phyloP scores from a whole-genome alignment of 2,113 vertebrate species.

The Dipodomys merriami region DNA sequence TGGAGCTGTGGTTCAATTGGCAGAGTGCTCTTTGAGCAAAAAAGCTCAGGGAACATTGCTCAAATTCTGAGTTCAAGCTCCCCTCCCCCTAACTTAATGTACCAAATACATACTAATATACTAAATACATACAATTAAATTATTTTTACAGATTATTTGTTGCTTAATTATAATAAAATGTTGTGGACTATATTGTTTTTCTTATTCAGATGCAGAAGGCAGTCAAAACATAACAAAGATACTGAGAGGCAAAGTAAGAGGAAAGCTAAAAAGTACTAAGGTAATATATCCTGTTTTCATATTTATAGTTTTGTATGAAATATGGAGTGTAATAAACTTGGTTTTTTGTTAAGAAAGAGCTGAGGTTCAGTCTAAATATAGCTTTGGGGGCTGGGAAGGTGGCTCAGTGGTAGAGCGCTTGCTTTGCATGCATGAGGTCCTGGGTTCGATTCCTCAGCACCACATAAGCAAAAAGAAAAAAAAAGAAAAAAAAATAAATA shows the following conservation, averaged over 20 bases:
- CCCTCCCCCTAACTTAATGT: too few relatives aligned
- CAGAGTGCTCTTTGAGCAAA: too few relatives aligned
- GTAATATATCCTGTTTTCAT: slow-evolving; percentile 68
- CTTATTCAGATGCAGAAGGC: slow-evolving; percentile 65
- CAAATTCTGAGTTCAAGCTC: too few relatives aligned
- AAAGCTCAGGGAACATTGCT: too few relatives aligned
- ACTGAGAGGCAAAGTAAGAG: slow-evolving; percentile 79
- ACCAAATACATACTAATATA: neutral
- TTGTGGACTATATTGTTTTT: slow-evolving; percentile 34
- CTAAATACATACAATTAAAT: neutral
- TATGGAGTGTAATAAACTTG: neutral
- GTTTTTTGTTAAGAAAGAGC: slow-evolving; percentile 48
- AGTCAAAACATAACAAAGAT: slow-evolving; percentile 67
- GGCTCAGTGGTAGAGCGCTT: too few relatives aligned
- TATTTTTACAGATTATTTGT: neutral
- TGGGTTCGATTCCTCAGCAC: too few relatives aligned
- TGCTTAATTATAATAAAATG: too few relatives aligned
- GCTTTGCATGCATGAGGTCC: too few relatives aligned
- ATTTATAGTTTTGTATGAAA: slow-evolving; percentile 51
- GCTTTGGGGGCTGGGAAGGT: neutral
- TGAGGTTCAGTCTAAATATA: neutral
- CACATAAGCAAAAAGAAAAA: too few relatives aligned
- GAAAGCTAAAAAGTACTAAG: slow-evolving; percentile 79
- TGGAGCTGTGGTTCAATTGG: too few relatives aligned
- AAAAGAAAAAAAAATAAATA: too few relatives aligned